Percentiles rank a stretch among this genome's conserved stretches.
Evolutionary conservation across 2,888 invertebrate species (phyloP).

Genomic region (Labia minor): DNA sequence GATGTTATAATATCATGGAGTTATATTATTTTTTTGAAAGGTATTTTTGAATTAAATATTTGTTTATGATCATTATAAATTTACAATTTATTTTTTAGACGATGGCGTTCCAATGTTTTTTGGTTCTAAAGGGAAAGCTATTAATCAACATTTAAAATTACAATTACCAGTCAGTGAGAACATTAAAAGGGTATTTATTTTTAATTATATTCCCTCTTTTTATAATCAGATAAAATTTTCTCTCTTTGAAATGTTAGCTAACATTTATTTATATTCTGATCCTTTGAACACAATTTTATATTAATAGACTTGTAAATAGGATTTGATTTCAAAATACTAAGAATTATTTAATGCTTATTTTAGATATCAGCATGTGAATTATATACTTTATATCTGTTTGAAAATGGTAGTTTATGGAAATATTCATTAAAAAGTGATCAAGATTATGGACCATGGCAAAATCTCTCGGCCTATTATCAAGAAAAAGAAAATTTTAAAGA

Average conservation of each 20-base stretch:
- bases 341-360: too few relatives aligned
- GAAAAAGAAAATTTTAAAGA: background rate
- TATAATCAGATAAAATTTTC: too few relatives aligned
- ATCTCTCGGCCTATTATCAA: background rate
- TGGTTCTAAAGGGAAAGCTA: background rate
- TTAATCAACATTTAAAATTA: background rate
- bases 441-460: background rate
- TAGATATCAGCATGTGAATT: background rate
- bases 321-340: too few relatives aligned
- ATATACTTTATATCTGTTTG: background rate
- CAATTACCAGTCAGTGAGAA: background rate
- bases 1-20: background rate
- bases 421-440: background rate
- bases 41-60: background rate
- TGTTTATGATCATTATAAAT: too few relatives aligned
- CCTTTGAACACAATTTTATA: too few relatives aligned
- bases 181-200: background rate
- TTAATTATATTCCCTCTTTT: too few relatives aligned
- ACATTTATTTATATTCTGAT: too few relatives aligned
- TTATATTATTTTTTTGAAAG: background rate
- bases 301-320: too few relatives aligned
- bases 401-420: background rate
- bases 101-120: background rate
- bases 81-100: background rate
- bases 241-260: too few relatives aligned